Conservation (phyloP, 2,797 vertebrate species). For the Chaenodraco wilsoni region DNA sequence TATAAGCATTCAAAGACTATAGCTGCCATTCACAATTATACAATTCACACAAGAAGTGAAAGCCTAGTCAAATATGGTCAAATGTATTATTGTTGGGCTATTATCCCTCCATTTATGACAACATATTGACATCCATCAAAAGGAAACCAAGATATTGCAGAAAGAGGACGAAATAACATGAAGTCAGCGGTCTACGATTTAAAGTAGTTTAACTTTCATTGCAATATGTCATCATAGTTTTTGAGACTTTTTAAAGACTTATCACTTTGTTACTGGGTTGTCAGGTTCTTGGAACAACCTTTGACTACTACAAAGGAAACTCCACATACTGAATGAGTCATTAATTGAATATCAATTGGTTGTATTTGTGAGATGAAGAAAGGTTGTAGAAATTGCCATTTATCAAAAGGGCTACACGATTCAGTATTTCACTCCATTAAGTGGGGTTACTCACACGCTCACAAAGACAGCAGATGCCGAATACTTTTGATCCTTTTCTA, state of each 20-base stretch:
- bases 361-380: not conserved
- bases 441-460: no score
- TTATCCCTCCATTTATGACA: not conserved
- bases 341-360: not conserved
- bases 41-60: not conserved
- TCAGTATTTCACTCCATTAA: no score
- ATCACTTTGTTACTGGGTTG: not conserved
- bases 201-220: not conserved
- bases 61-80: not conserved
- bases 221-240: not conserved
- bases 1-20: slow-evolving; percentile 1
- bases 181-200: no score
- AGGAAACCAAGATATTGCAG: not conserved
- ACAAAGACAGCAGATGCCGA: not conserved
- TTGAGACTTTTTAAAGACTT: not conserved
- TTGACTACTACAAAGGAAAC: not conserved
- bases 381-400: not conserved
- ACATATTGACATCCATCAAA: not conserved
- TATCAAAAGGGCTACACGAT: not conserved
- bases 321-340: not conserved
- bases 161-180: not conserved
- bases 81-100: not conserved
- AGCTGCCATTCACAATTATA: slow-evolving; percentile 1
- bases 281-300: not conserved
- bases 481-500: no score